A percentile compares a stretch with the other conserved stretches of the same genome.
Evolutionary conservation across 2,888 invertebrate genomes (phyloP).

Genomic region (Dolichopus griseipennis): DNA sequence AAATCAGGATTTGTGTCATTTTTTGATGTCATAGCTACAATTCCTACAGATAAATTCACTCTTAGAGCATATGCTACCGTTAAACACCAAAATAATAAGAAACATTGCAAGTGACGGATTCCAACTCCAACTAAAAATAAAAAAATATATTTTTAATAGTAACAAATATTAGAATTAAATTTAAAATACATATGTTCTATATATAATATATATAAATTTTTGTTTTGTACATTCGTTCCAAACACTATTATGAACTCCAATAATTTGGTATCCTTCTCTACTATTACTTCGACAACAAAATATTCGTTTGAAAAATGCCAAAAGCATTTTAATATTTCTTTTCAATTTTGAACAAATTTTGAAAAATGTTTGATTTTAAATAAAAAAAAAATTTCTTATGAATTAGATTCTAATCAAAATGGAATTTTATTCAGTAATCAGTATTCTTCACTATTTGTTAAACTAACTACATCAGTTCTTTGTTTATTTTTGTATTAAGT

Average conservation of each 20-base stretch:
- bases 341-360: too few relatives aligned
- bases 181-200: too few relatives aligned
- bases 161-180: background rate
- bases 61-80: conserved; percentile 56
- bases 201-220: too few relatives aligned
- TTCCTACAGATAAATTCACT: conserved; percentile 61
- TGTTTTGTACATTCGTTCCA: too few relatives aligned
- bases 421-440: too few relatives aligned
- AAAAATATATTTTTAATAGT: too few relatives aligned
- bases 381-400: too few relatives aligned
- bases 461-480: too few relatives aligned
- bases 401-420: too few relatives aligned
- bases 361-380: too few relatives aligned
- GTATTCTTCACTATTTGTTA: too few relatives aligned
- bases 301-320: background rate
- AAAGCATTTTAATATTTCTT: background rate
- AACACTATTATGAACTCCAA: background rate
- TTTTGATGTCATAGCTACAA: conserved; percentile 63
- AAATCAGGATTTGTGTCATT: conserved; percentile 45
- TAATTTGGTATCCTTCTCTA: background rate
- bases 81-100: conserved; percentile 53
- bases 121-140: conserved; percentile 47
- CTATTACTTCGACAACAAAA: background rate
- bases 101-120: conserved; percentile 54
- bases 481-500: too few relatives aligned